These are phyloP conservation scores for human (Homo sapiens) DNA, from an alignment of 2,113 vertebrate genomes.

Conservation along the genomic window DNA sequence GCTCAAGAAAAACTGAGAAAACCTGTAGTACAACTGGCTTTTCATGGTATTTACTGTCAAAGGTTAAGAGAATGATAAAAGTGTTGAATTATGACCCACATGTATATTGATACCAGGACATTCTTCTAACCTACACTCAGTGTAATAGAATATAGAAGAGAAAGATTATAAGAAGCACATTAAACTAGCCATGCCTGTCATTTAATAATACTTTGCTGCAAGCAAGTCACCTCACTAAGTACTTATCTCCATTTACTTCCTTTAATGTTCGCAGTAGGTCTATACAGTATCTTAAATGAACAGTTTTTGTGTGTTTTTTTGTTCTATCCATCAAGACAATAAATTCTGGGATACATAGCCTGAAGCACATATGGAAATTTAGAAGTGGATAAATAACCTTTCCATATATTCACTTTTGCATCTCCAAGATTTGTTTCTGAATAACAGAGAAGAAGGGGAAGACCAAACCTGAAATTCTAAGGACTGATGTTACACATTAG, in stretches of 20 bases:
- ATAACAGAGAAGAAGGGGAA: background rate
- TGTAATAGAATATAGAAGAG: background rate
- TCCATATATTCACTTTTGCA: background rate
- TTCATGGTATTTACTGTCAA: background rate
- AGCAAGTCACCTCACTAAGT: background rate
- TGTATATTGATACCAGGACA: background rate
- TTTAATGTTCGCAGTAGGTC: background rate
- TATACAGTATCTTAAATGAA: background rate
- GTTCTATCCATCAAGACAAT: background rate
- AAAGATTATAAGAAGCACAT: background rate
- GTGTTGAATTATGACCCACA: background rate
- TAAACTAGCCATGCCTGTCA: background rate
- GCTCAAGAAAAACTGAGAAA: background rate
- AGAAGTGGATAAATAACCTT: background rate
- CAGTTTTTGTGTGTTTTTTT: background rate
- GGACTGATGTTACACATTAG: background rate
- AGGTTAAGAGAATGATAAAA: background rate
- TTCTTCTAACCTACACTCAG: background rate
- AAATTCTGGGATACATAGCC: background rate
- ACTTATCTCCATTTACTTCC: background rate
- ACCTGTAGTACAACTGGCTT: accelerated
- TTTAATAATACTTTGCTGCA: background rate
- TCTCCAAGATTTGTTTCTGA: background rate
- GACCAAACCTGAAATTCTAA: background rate
- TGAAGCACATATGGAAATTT: background rate